Percentiles rank a stretch among this genome's conserved stretches.
phyloP scores from a whole-genome alignment of 2,113 vertebrate species.

The Xyrauchen texanus region DNA sequence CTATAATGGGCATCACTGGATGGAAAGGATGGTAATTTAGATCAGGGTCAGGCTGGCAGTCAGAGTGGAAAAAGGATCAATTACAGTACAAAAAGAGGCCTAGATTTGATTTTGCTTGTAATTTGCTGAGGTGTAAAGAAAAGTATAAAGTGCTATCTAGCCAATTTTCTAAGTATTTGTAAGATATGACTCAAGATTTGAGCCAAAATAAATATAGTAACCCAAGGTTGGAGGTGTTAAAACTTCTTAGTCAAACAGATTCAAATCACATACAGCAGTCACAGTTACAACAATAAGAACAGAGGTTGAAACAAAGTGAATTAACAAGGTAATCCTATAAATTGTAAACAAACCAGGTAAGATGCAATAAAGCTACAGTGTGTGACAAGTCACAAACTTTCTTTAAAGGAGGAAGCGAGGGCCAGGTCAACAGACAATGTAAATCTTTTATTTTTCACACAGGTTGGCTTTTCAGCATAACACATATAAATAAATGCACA shows the following conservation, averaged over 20 bases:
- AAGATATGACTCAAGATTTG: neutral
- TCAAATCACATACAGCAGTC: neutral
- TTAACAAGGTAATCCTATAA: neutral
- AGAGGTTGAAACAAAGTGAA: neutral
- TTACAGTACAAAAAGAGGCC: conserved; percentile 1
- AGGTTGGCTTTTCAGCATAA: no score
- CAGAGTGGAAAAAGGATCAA: neutral
- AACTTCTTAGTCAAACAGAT: neutral
- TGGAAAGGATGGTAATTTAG: neutral
- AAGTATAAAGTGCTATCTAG: conserved; percentile 1
- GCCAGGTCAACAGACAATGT: no score
- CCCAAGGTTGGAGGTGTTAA: neutral
- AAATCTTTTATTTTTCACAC: no score
- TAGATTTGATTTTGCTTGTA: conserved; percentile 5
- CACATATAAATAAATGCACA: no score
- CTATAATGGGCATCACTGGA: conserved; percentile 1
- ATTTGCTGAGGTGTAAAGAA: neutral
- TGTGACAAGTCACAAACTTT: no score
- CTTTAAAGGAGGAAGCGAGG: no score
- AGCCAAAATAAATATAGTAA: neutral
- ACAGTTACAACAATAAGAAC: conserved; percentile 8
- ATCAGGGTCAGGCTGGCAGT: neutral
- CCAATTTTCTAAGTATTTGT: neutral
- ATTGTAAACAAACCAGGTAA: neutral
- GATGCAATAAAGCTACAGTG: neutral